Percentiles rank a stretch among this genome's conserved stretches.
Evolutionary conservation across 2,888 invertebrate genomes (phyloP).

Genomic region (Frankliniella intonsa): DNA sequence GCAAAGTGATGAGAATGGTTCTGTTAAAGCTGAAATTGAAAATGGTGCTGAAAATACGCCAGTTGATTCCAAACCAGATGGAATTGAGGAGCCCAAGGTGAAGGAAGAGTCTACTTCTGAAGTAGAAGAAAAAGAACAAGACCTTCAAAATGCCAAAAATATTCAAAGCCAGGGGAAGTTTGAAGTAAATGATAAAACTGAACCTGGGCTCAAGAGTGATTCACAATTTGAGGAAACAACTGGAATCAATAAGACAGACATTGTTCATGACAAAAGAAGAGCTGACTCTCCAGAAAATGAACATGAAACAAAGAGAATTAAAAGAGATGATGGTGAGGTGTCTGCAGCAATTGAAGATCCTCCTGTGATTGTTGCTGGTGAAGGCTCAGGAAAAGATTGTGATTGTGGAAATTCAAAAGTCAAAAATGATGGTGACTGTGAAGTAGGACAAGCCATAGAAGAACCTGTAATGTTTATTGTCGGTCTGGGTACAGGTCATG

Average conservation of each 20-base stretch:
- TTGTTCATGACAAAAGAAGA: slow-evolving; percentile 30
- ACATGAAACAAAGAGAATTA: slow-evolving; percentile 33
- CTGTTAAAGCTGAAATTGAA: not conserved
- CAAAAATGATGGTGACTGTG: slow-evolving; percentile 36
- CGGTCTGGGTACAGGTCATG: slow-evolving; percentile 67
- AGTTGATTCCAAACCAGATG: not conserved
- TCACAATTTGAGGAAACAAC: slow-evolving; percentile 22
- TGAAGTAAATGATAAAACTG: not conserved
- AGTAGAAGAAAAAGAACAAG: slow-evolving; percentile 48
- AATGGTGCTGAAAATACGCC: not conserved
- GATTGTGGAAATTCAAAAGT: slow-evolving; percentile 49
- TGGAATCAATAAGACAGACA: slow-evolving; percentile 37
- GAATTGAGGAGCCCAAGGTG: slow-evolving; percentile 42
- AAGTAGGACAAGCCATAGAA: slow-evolving; percentile 64
- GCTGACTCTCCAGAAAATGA: slow-evolving; percentile 33
- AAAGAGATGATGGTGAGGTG: slow-evolving; percentile 55
- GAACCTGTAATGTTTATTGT: slow-evolving; percentile 66
- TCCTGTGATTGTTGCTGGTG: slow-evolving; percentile 60
- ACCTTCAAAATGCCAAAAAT: slow-evolving; percentile 44
- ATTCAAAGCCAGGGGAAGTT: slow-evolving; percentile 32
- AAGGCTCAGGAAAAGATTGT: slow-evolving; percentile 63
- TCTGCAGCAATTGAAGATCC: slow-evolving; percentile 48
- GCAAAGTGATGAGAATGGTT: not conserved
- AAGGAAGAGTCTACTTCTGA: slow-evolving; percentile 37
- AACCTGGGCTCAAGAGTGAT: slow-evolving; percentile 5